These are phyloP conservation scores for Eurytoma adleriae DNA, from an alignment of 2,888 invertebrate genomes.

Conservation along the genomic window DNA sequence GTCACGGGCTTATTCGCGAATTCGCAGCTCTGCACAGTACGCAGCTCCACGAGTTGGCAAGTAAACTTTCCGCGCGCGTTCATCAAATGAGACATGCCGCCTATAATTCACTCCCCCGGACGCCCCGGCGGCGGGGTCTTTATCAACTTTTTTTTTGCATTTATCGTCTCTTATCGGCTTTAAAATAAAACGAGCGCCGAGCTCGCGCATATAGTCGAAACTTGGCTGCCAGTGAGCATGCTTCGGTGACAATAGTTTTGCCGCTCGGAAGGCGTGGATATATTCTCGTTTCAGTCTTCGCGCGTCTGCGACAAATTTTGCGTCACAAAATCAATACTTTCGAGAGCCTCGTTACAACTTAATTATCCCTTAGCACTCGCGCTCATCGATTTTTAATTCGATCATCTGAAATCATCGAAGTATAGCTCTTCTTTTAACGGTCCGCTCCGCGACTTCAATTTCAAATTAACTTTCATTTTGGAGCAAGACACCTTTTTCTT, in stretches of 20 bases:
- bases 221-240: slow-evolving; percentile 6
- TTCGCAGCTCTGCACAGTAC: neutral
- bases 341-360: slow-evolving; percentile 56
- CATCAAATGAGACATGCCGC: slow-evolving; percentile 20
- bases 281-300: slow-evolving; percentile 3
- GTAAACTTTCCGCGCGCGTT: slow-evolving; percentile 18
- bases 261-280: neutral
- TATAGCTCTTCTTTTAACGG: neutral
- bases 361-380: slow-evolving; percentile 20
- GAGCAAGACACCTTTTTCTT: slow-evolving; percentile 9
- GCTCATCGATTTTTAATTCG: neutral
- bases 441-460: neutral
- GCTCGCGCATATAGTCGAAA: neutral
- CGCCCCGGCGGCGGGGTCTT: neutral
- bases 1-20: neutral
- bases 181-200: neutral
- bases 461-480: slow-evolving; percentile 14
- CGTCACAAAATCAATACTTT: slow-evolving; percentile 64
- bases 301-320: slow-evolving; percentile 54
- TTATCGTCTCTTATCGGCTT: slow-evolving; percentile 12
- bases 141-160: slow-evolving; percentile 5
- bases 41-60: neutral
- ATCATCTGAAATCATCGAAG: neutral
- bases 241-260: slow-evolving; percentile 29
- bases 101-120: neutral